phyloP scores from a whole-genome alignment of 2,113 vertebrate species.

The Myotis davidii region DNA sequence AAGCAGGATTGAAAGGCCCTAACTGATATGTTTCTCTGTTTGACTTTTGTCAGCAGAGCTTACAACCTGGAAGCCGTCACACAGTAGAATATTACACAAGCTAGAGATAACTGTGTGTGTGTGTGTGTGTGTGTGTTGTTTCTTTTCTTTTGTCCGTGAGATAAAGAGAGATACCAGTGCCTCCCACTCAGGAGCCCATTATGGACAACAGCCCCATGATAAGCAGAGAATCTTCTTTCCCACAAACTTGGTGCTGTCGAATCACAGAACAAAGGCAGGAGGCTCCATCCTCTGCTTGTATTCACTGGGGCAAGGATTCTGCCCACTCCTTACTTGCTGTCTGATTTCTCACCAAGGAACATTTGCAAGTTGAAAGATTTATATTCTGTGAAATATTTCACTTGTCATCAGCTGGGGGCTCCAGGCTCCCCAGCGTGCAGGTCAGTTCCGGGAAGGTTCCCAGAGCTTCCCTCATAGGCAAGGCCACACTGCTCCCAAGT shows the following conservation, averaged over 20 bases:
- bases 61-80: slow-evolving; percentile 20
- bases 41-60: not conserved
- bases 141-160: slow-evolving; percentile 52
- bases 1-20: not conserved
- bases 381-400: slow-evolving; percentile 87
- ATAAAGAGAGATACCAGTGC: slow-evolving; percentile 68
- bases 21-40: slow-evolving; percentile 1
- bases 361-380: slow-evolving; percentile 87
- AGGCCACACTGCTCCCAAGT: slow-evolving; percentile 91
- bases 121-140: not conserved
- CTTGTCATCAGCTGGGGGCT: slow-evolving; percentile 85
- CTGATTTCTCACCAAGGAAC: slow-evolving; percentile 85
- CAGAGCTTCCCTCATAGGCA: slow-evolving; percentile 82
- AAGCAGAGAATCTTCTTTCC: slow-evolving; percentile 52
- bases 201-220: slow-evolving; percentile 69
- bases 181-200: slow-evolving; percentile 74
- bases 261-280: slow-evolving; percentile 71
- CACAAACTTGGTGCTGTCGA: slow-evolving; percentile 65
- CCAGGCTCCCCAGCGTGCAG: slow-evolving; percentile 80
- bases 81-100: slow-evolving; percentile 12
- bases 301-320: slow-evolving; percentile 76
- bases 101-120: not conserved
- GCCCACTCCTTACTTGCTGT: slow-evolving; percentile 76
- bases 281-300: slow-evolving; percentile 75
- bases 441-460: slow-evolving; percentile 75